Evolutionary conservation across 2,888 invertebrate species (phyloP).

Genomic region (Listrodromus nycthemerus): DNA sequence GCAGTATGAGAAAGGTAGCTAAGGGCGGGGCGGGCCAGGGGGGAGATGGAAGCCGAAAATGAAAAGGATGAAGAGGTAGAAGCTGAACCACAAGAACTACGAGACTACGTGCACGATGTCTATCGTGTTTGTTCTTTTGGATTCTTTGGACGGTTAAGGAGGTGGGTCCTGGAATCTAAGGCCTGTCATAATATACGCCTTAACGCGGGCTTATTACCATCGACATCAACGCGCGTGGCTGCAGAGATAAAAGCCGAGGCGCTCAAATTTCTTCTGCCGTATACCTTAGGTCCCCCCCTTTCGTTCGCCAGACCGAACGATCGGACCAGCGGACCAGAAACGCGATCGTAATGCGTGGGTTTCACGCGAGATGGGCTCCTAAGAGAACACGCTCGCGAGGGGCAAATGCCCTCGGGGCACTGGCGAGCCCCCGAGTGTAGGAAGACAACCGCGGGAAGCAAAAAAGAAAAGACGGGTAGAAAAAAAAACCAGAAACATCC

Average conservation of each 20-base stretch:
- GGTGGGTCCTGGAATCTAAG: slow-evolving; percentile 64
- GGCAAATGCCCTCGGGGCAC: slow-evolving; percentile 50
- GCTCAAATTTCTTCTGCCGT: slow-evolving; percentile 47
- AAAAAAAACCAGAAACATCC: slow-evolving; percentile 24
- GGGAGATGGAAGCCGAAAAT: slow-evolving; percentile 40
- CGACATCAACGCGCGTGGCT: slow-evolving; percentile 69
- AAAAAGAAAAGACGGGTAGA: slow-evolving; percentile 16
- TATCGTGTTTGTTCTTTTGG: slow-evolving; percentile 59
- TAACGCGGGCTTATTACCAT: slow-evolving; percentile 76
- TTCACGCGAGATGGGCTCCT: slow-evolving; percentile 45
- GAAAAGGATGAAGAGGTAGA: slow-evolving; percentile 48
- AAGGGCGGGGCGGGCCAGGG: too few relatives aligned
- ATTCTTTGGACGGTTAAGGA: slow-evolving; percentile 66
- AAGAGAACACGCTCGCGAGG: slow-evolving; percentile 31
- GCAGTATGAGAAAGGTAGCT: background rate
- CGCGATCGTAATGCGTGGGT: slow-evolving; percentile 64
- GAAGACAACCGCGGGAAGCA: slow-evolving; percentile 51
- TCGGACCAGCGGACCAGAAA: slow-evolving; percentile 43
- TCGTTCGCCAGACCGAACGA: slow-evolving; percentile 21
- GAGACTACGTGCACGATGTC: slow-evolving; percentile 35
- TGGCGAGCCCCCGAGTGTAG: slow-evolving; percentile 35
- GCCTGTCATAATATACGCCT: slow-evolving; percentile 74
- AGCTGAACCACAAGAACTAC: slow-evolving; percentile 34
- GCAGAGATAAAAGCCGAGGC: slow-evolving; percentile 66
- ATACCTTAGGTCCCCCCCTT: slow-evolving; percentile 44